Conservation (phyloP, 2,113 vertebrate species). For the Forbesichthys papilliferus region DNA sequence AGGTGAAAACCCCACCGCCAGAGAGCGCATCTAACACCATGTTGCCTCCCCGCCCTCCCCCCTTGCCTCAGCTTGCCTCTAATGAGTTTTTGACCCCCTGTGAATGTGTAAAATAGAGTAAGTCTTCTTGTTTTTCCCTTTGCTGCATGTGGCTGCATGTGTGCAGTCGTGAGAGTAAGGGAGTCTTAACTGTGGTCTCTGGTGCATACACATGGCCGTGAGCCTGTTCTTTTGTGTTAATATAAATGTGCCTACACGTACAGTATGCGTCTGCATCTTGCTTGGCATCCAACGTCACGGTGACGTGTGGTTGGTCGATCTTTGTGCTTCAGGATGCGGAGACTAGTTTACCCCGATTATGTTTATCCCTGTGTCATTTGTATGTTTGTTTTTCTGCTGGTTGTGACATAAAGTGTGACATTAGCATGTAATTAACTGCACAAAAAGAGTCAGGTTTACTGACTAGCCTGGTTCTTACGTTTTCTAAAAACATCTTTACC, state of each 20-base stretch:
- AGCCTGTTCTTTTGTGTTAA: slow-evolving; percentile 29
- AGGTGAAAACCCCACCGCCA: slow-evolving; percentile 55
- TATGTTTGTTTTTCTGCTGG: slow-evolving; percentile 53
- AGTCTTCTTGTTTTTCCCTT: slow-evolving; percentile 51
- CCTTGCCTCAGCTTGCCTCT: slow-evolving; percentile 49
- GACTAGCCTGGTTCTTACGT: too few relatives aligned
- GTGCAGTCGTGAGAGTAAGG: slow-evolving; percentile 24
- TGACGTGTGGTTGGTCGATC: slow-evolving; percentile 34
- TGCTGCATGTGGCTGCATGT: slow-evolving; percentile 50
- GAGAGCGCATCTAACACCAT: slow-evolving; percentile 38
- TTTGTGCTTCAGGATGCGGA: slow-evolving; percentile 40
- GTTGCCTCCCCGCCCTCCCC: slow-evolving; percentile 52
- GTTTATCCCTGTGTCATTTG: slow-evolving; percentile 54
- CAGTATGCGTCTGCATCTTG: not conserved
- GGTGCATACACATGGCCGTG: slow-evolving; percentile 16
- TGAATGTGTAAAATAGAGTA: slow-evolving; percentile 66
- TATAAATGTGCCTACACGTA: not conserved
- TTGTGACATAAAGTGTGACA: slow-evolving; percentile 31
- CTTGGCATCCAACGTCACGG: not conserved
- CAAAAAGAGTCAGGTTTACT: too few relatives aligned
- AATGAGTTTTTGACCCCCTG: slow-evolving; percentile 77
- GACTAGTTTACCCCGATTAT: slow-evolving; percentile 45
- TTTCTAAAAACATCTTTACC: too few relatives aligned
- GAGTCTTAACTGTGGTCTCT: slow-evolving; percentile 11
- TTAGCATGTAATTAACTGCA: not conserved